Conservation (phyloP, 1,140 invertebrate species). For the Diprion similis region DNA sequence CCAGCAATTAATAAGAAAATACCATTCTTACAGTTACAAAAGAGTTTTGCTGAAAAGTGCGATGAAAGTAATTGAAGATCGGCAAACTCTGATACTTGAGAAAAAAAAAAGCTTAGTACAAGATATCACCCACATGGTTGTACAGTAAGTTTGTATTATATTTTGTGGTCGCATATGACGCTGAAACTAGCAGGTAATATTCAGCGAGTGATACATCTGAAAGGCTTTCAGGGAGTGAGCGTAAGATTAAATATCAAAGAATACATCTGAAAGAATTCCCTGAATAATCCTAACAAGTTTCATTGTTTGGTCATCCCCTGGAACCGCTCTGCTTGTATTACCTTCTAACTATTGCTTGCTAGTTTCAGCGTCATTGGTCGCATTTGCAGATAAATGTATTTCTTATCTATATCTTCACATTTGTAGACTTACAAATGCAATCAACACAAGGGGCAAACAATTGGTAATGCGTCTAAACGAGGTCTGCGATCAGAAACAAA, state of each 20-base stretch:
- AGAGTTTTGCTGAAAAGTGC: constrained; percentile 81
- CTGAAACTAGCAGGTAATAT: not conserved
- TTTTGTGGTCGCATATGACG: constrained; percentile 8
- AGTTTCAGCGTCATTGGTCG: constrained; percentile 1
- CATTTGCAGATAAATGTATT: not conserved
- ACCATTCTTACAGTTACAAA: constrained; percentile 71
- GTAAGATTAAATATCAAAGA: no score
- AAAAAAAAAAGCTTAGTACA: constrained; percentile 83
- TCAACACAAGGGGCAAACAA: constrained; percentile 82
- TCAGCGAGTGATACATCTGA: not conserved
- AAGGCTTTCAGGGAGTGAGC: not conserved
- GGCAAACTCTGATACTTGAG: constrained; percentile 80
- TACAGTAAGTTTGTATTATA: constrained; percentile 69
- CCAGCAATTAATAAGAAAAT: constrained; percentile 8
- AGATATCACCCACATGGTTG: constrained; percentile 86
- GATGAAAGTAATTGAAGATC: constrained; percentile 85
- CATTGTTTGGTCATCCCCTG: not conserved
- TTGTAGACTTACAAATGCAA: constrained; percentile 78
- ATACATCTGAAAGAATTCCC: not conserved
- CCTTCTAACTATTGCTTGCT: no score
- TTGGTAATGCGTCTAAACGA: constrained; percentile 80
- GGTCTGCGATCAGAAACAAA: constrained; percentile 84
- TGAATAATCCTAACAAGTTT: constrained; percentile 9
- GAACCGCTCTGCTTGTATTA: not conserved
- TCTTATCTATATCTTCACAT: not conserved